Base-by-base conservation (phyloP, 1,140 invertebrate species). In the Halyomorpha halys region DNA sequence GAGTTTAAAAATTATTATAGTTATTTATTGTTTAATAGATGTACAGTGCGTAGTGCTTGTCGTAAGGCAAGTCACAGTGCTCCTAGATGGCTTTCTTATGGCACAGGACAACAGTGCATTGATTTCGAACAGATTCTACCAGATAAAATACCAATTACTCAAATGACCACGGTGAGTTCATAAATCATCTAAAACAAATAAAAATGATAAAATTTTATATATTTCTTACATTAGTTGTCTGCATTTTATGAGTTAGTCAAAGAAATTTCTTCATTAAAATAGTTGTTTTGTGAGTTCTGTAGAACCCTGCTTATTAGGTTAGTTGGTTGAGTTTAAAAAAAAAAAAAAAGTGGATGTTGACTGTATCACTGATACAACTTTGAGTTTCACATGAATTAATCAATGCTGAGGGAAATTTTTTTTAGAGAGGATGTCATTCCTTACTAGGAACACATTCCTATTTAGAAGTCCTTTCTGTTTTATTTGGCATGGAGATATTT, bases 91-190 rank as follows among this genome's bases (percentile, higher is more conserved):
- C 76, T 97, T 21, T 92, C 92, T 0, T 80, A 95, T 67, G 90
- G 89, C 27, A 90, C 87, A 18, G 90, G 91, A 4, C 90, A 94
- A 69, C 91, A 95, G 70, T 97, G 94, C 73, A 96, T 97, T 70
- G 92, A 95, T 74, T 97, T 98, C 74, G 91, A 95, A 73, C 88
- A 91, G 72, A 90, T 96, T 49, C 76, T 85, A 39, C 94, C 94
- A 0, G 90, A 94, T 75, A 84, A 87, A 65, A 89, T 95, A 71
- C 90, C 94, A 21, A 86, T 93, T 66, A 86, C 83, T 72, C 88
- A 92, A 75, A 82, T 88, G 73, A 84, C 85, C 6, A 87, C 84
- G 59, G 89, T 81, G 74, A 77, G 77, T 75, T 30, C 21, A 21
- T 6, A 51, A 15, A 13, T 59, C 14, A n/a, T 5, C 16, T 53